Evolutionary conservation across 2,888 invertebrate species (phyloP).

Genomic region (Tenodera sinensis): DNA sequence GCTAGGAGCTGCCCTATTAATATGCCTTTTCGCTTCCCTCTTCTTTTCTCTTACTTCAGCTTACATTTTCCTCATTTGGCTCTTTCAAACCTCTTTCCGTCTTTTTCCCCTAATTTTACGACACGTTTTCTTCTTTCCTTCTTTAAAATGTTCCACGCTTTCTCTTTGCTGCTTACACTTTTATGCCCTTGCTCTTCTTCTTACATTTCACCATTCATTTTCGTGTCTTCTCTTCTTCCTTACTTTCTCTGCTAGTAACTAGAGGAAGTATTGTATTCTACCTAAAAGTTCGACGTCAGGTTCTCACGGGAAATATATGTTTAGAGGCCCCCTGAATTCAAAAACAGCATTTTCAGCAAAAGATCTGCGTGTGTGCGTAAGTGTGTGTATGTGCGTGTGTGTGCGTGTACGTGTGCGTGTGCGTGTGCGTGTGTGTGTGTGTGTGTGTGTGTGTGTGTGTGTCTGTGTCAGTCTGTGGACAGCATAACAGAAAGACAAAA

Average conservation of each 20-base stretch:
- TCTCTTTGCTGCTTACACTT: neutral
- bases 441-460: too few species aligned
- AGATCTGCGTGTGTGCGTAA: too few species aligned
- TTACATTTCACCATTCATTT: neutral
- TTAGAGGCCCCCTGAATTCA: too few species aligned
- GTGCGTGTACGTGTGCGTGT: too few species aligned
- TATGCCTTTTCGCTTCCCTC: neutral
- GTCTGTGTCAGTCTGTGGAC: too few species aligned
- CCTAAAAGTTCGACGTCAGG: too few species aligned
- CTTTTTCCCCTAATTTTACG: neutral
- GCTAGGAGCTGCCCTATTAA: neutral
- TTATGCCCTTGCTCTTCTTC: neutral
- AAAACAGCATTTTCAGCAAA: too few species aligned
- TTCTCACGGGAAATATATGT: too few species aligned
- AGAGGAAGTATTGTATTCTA: too few species aligned
- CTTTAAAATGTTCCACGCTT: neutral
- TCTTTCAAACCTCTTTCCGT: neutral
- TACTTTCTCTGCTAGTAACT: neutral
- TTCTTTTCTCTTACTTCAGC: neutral
- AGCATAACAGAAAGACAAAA: too few species aligned
- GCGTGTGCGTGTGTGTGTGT: too few species aligned
- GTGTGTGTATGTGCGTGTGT: too few species aligned
- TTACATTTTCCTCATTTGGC: neutral
- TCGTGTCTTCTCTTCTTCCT: neutral
- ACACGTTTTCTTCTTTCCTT: neutral